phyloP scores from a whole-genome alignment of 1,140 invertebrate species.

The Semibalanus balanoides region DNA sequence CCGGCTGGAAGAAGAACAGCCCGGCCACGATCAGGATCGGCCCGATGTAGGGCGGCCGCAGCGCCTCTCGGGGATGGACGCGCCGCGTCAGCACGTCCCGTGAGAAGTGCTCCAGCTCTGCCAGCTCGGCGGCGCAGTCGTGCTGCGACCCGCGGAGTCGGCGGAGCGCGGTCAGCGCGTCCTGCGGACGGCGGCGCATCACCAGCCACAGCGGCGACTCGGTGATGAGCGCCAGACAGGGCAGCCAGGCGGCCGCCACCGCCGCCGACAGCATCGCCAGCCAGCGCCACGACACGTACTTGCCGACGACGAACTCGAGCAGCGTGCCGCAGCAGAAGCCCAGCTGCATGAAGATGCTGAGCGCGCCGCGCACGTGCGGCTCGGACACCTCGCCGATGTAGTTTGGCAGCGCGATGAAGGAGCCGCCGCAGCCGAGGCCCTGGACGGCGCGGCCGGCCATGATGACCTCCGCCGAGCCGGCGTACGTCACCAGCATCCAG shows the following conservation, averaged over 20 bases:
- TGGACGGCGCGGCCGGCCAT: background rate
- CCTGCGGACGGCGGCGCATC: background rate
- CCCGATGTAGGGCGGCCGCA: background rate
- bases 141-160: background rate
- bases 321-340: constrained; percentile 1
- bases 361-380: background rate
- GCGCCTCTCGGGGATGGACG: background rate
- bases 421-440: background rate
- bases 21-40: background rate
- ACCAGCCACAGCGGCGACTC: background rate
- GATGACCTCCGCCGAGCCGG: background rate
- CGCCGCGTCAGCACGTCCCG: background rate
- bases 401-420: background rate
- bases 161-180: background rate
- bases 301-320: background rate
- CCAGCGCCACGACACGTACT: background rate
- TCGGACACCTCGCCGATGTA: background rate
- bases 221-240: background rate
- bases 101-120: background rate
- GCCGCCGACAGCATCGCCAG: background rate
- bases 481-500: background rate
- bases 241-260: background rate
- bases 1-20: background rate
- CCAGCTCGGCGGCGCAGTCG: background rate
- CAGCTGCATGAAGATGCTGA: background rate